Evolutionary conservation across 2,113 vertebrate genomes (phyloP).

Genomic region (Corythoichthys intestinalis): DNA sequence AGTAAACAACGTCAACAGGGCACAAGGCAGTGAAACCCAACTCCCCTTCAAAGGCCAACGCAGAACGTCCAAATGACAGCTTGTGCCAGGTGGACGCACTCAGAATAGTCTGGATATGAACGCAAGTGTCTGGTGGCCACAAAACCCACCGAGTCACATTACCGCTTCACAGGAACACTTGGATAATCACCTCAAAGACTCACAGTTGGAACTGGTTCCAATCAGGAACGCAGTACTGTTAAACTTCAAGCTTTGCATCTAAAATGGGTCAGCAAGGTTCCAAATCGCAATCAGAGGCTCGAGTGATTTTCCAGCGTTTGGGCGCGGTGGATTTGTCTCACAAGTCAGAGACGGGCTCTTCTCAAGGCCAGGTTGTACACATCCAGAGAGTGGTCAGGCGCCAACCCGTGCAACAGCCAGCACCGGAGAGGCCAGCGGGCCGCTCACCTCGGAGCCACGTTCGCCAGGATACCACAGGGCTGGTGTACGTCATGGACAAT

Average conservation of each 20-base stretch:
- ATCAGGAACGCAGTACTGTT: neutral
- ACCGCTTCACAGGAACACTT: slow-evolving; percentile 51
- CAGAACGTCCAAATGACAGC: slow-evolving; percentile 33
- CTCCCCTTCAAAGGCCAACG: slow-evolving; percentile 3
- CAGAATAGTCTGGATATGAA: slow-evolving; percentile 52
- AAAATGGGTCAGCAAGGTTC: slow-evolving; percentile 68
- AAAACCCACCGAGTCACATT: slow-evolving; percentile 30
- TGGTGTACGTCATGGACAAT: slow-evolving; percentile 71
- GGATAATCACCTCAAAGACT: slow-evolving; percentile 17
- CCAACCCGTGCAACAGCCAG: neutral
- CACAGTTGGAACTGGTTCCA: neutral
- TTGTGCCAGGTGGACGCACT: slow-evolving; percentile 54
- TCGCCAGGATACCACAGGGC: slow-evolving; percentile 41
- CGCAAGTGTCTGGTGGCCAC: slow-evolving; percentile 13
- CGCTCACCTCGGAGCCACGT: slow-evolving; percentile 28
- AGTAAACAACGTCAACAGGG: slow-evolving; percentile 23
- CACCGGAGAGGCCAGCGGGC: slow-evolving; percentile 1
- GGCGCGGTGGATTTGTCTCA: slow-evolving; percentile 16
- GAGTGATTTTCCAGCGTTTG: slow-evolving; percentile 39
- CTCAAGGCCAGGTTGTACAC: slow-evolving; percentile 21
- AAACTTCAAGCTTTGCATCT: neutral
- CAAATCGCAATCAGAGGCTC: slow-evolving; percentile 47
- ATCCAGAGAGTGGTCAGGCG: slow-evolving; percentile 32
- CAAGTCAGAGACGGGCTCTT: slow-evolving; percentile 24
- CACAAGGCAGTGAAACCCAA: neutral